Base-by-base conservation (phyloP, 1,140 invertebrate genomes). In the Scaptomyza hsui region DNA sequence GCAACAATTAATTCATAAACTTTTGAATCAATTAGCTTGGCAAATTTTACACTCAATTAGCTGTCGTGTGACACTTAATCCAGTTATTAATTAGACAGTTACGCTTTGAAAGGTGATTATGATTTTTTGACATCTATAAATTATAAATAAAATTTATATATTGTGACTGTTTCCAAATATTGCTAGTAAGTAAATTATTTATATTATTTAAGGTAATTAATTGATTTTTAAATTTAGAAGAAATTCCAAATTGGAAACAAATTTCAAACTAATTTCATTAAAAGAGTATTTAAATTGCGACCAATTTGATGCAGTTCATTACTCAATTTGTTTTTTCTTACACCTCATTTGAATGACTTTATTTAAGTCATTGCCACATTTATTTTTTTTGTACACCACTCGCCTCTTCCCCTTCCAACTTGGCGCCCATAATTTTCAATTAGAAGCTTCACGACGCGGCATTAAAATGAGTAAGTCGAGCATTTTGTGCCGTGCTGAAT, bases 1-100 rank as follows among this genome's bases (percentile, higher is more conserved):
- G 26, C 42, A 44, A 35, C 60, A 69, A 80, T 75, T 72, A 86
- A 85, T 81, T 80, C 21, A 62, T 59, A 35, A 69, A 78, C 59
- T 88, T 88, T 78, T 55, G 70, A 88, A 72, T 61, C 78, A 88
- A 88, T 88, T 88, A 78, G 86, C 47, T 39, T 61, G 56, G 47
- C 55, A 81, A 81, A 86, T 81, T 86, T 78, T 68, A 63, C 82
- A 81, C 74, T 81, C 75, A 88, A 86, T 86, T 88, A 88, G 52
- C 49, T 67, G 51, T 16, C 37, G 42, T 39, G 19, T 44, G 24
- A 26, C 53, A 48, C 26, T 61, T 53, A 39, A 49, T 62, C 15
- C 52, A 42, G 26, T 47, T 61, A 56, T 19, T 68, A 13, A 26
- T 13, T 32, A 26, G 29, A 12, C 10, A 37, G 1, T n/a, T 4